Evolutionary conservation across 2,113 vertebrate genomes (phyloP).

Genomic region (Perca schrenkii): DNA sequence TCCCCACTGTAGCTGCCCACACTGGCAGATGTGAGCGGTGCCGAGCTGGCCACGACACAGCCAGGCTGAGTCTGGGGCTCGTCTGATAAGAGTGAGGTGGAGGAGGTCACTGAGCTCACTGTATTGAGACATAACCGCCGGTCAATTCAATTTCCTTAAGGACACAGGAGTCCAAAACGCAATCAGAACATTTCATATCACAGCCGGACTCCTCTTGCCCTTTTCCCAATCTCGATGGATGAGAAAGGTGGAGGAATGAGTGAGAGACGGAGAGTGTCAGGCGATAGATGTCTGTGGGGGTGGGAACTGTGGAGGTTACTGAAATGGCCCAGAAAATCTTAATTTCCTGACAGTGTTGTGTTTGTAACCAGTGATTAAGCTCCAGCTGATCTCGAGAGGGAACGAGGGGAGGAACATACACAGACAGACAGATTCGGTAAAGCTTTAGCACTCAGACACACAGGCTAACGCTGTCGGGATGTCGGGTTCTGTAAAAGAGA

Average conservation of each 20-base stretch:
- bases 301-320: slow-evolving; percentile 41
- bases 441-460: slow-evolving; percentile 64
- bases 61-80: slow-evolving; percentile 59
- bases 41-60: slow-evolving; percentile 39
- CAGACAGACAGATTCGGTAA: slow-evolving; percentile 59
- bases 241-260: slow-evolving; percentile 26
- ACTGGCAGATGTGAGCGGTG: slow-evolving; percentile 52
- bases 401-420: slow-evolving; percentile 29
- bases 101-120: slow-evolving; percentile 70
- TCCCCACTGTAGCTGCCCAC: slow-evolving; percentile 33
- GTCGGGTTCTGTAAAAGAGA: slow-evolving; percentile 50
- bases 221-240: slow-evolving; percentile 58
- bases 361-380: slow-evolving; percentile 67
- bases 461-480: slow-evolving; percentile 56
- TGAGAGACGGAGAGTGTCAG: slow-evolving; percentile 15
- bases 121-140: slow-evolving; percentile 67
- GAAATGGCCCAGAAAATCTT: slow-evolving; percentile 62
- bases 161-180: slow-evolving; percentile 65
- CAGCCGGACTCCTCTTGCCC: slow-evolving; percentile 62
- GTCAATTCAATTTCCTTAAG: slow-evolving; percentile 81
- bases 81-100: slow-evolving; percentile 75
- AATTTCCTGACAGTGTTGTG: slow-evolving; percentile 61
- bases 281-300: background rate
- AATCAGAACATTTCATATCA: slow-evolving; percentile 80
- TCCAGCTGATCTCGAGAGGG: slow-evolving; percentile 52